Evolutionary conservation across 2,113 vertebrate species (phyloP), one percentile per base, ranked within the genome.

Genomic region (Craseonycteris thonglongyai): DNA sequence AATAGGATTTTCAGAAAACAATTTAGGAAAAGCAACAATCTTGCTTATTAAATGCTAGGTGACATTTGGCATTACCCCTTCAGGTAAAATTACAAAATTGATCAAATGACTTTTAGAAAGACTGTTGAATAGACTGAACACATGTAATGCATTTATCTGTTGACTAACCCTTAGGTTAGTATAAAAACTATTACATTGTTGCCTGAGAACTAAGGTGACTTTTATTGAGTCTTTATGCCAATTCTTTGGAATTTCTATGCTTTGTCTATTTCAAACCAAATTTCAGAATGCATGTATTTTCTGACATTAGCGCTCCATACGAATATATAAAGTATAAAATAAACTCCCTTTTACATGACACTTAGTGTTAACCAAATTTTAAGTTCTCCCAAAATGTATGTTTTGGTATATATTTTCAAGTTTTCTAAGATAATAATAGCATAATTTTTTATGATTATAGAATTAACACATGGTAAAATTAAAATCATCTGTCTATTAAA

Each of bases 1-100:
- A 98, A 97, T 61, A 96, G 89, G 93, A 96, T 95, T 91, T 88
- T 75, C 59, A 95, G 88, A 95, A 97, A 98, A 97, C 71, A 54
- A 93, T 93, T 96, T 95, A 94, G 78, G 75, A 47, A 95, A 95
- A 95, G 93, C 94, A 96, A 96, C 98, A 97, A 90, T 92, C 96
- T 88, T 72, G 59, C 96, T 98, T 96, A 96, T 85, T 87, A 97
- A 96, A 93, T 24, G 30, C 90, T 92, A 49, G 84, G 86, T 97
- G 96, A 94, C 94, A 96, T 94, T 95, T 51, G 72, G 93, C 40
- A 96, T 61, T 1, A 94, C 80, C 96, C 95, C 97, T 94, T 97
- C 89, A 94, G 93, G 88, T 94, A 97, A 97, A 97, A 95, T 94
- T 86, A 93, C 47, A 94, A 51, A 95, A 93, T 78, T 96, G 97